Evolutionary conservation across 2,113 vertebrate species (phyloP).

Genomic region (Mus pahari): DNA sequence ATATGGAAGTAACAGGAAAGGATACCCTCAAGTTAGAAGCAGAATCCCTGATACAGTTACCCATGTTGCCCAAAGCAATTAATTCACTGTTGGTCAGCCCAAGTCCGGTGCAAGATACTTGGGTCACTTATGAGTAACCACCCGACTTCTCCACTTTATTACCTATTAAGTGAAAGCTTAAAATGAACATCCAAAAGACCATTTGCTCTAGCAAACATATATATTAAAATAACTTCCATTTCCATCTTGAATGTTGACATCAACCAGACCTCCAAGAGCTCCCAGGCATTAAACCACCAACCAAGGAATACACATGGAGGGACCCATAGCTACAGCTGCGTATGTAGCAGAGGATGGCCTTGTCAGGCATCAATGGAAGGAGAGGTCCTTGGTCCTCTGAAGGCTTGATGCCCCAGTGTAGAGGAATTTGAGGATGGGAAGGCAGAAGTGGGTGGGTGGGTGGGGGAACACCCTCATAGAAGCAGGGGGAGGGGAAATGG

Average conservation of each 20-base stretch:
- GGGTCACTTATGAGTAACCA: neutral
- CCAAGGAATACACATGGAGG: too few species aligned
- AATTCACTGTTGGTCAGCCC: neutral
- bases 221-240: neutral
- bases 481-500: too few species aligned
- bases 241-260: neutral
- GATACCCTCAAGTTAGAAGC: neutral
- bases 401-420: too few species aligned
- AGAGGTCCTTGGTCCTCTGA: too few species aligned
- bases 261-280: too few species aligned
- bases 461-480: too few species aligned
- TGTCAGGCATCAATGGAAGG: too few species aligned
- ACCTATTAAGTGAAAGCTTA: neutral
- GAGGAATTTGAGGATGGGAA: too few species aligned
- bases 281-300: too few species aligned
- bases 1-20: neutral
- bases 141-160: neutral
- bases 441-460: too few species aligned
- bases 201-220: neutral
- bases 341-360: too few species aligned
- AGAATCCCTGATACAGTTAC: neutral
- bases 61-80: neutral
- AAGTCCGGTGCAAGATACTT: neutral
- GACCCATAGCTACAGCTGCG: too few species aligned
- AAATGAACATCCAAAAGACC: neutral